Conservation (phyloP, 2,888 invertebrate genomes). For the Monoplex corrugatus region DNA sequence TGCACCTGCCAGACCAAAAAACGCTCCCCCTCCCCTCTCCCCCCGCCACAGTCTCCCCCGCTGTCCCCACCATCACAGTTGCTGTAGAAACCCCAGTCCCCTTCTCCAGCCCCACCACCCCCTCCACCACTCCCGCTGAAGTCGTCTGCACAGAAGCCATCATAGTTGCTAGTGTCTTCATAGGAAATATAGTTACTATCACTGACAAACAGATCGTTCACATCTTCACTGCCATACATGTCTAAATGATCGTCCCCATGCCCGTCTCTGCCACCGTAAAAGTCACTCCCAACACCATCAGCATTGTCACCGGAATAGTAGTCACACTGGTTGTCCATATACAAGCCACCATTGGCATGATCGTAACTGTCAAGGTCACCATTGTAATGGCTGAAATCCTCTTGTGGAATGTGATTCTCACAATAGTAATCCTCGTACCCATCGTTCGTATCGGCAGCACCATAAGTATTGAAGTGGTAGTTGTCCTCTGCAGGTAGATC, state of each 20-base stretch:
- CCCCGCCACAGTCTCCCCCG: conserved; percentile 54
- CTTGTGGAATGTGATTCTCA: conserved; percentile 43
- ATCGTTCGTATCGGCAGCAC: conserved; percentile 14
- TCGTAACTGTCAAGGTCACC: conserved; percentile 16
- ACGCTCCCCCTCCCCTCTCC: conserved; percentile 52
- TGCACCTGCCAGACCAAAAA: conserved; percentile 51
- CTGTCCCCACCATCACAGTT: conserved; percentile 55
- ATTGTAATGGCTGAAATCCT: conserved; percentile 39
- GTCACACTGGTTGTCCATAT: background rate
- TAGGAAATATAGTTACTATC: conserved; percentile 45
- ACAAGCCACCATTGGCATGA: conserved; percentile 18
- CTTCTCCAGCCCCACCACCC: conserved; percentile 46
- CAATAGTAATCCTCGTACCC: background rate
- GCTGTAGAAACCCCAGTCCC: conserved; percentile 49
- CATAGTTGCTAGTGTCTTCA: conserved; percentile 38
- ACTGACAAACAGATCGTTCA: conserved; percentile 32
- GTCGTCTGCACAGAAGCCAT: conserved; percentile 39
- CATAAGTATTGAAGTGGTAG: conserved; percentile 9
- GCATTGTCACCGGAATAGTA: conserved; percentile 33
- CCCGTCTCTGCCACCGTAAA: conserved; percentile 46
- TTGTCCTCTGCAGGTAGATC: background rate
- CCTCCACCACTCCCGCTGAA: conserved; percentile 52
- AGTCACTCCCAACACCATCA: conserved; percentile 20
- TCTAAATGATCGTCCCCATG: conserved; percentile 35
- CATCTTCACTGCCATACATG: conserved; percentile 14